Conservation (phyloP, 2,888 invertebrate species). For the Marasmarcha lunaedactyla region DNA sequence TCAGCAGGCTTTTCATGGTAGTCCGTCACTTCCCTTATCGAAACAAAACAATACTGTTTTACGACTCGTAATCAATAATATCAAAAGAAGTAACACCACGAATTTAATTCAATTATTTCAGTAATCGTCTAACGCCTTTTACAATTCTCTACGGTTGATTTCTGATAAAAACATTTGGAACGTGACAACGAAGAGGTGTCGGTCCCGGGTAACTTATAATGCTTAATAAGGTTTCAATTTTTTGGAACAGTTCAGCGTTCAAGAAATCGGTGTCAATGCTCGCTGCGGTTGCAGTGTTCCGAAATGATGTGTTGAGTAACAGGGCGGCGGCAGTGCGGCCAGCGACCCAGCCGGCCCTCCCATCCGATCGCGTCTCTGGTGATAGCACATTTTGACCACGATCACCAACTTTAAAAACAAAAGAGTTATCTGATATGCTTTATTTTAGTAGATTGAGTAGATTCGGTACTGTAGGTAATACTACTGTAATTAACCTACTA, state of each 20-base stretch:
- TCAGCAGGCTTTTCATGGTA: too few relatives aligned
- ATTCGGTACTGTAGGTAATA: too few relatives aligned
- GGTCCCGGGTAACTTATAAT: conserved; percentile 15
- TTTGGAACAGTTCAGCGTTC: conserved; percentile 37
- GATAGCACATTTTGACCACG: conserved; percentile 14
- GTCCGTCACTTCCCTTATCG: too few relatives aligned
- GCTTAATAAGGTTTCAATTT: conserved; percentile 28
- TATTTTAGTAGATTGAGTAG: too few relatives aligned
- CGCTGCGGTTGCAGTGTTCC: conserved; percentile 66
- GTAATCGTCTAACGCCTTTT: too few relatives aligned
- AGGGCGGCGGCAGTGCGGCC: conserved; percentile 35
- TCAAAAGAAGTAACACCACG: too few relatives aligned
- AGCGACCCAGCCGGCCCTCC: conserved; percentile 24
- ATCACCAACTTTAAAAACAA: too few relatives aligned
- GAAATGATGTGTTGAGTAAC: conserved; percentile 63
- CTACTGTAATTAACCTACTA: too few relatives aligned
- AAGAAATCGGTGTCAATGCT: conserved; percentile 65
- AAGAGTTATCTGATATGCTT: too few relatives aligned
- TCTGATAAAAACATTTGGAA: conserved; percentile 4
- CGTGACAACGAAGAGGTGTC: conserved; percentile 12
- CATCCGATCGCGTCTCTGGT: conserved; percentile 39
- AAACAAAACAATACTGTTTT: too few relatives aligned
- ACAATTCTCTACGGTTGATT: not conserved
- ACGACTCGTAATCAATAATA: too few relatives aligned
- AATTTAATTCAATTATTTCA: too few relatives aligned